Evolutionary conservation across 2,888 invertebrate genomes (phyloP).

Genomic region (Sarcophaga variegata): DNA sequence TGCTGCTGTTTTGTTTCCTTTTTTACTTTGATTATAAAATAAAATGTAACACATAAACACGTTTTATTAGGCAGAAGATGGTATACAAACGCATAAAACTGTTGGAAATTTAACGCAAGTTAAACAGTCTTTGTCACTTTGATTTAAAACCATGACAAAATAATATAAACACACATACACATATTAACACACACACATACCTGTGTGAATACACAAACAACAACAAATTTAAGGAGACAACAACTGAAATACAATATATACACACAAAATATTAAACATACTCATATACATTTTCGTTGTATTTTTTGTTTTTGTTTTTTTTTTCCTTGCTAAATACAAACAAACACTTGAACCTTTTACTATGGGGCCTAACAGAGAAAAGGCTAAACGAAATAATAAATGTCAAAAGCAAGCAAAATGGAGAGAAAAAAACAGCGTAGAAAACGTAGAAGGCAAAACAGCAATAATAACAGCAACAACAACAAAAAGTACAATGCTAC

Average conservation of each 20-base stretch:
- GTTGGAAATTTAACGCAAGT: conserved; percentile 6
- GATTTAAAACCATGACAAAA: conserved; percentile 45
- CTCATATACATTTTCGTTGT: background rate
- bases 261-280: background rate
- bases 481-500: conserved; percentile 66
- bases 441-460: background rate
- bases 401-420: conserved; percentile 59
- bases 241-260: background rate
- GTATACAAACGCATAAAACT: conserved; percentile 3
- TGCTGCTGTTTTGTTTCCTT: no score
- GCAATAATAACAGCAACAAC: conserved; percentile 35
- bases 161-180: conserved; percentile 27
- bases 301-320: no score
- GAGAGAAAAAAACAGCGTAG: conserved; percentile 5
- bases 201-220: conserved; percentile 4
- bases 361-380: conserved; percentile 53
- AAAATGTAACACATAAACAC: no score
- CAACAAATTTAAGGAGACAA: conserved; percentile 57
- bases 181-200: conserved; percentile 1
- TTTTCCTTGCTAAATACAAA: conserved; percentile 28
- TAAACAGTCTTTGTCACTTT: conserved; percentile 47
- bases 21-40: no score
- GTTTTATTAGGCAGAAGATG: no score
- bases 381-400: conserved; percentile 70
- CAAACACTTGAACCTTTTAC: conserved; percentile 67